Base-by-base conservation (phyloP, 2,113 vertebrate genomes). In the Ondatra zibethicus region DNA sequence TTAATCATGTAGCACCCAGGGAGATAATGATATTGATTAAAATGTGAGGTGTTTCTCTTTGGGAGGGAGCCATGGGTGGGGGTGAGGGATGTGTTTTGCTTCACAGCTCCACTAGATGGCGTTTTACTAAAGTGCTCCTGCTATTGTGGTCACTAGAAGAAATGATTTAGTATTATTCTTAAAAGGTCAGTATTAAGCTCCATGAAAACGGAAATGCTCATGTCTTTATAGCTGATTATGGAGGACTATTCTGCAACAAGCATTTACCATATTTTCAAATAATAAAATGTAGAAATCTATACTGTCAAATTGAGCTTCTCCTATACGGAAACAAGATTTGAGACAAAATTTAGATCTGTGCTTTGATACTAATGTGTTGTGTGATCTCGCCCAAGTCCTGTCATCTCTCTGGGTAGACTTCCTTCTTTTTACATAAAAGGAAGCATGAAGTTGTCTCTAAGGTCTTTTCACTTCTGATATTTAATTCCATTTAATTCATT, bases 11-110 rank as follows among this genome's bases (percentile, higher is more conserved):
- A 73, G 29, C 72, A 52, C 92, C 95, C 36, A 77, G 90, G 80
- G 72, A 96, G 96, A 91, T 93, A 93, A 97, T 96, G 92, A 93
- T 97, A 97, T 95, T 96, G 96, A 97, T 97, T 96, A 97, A 96
- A 95, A 95, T 95, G 91, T n/a, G 70, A 97, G 68, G 81, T 89
- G 12, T 73, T 90, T 82, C 52, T 39, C 50, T 92, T 92, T 45
- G 55, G 77, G 85, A 93, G 45, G 84, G 75, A 25, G 68, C 4
- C 4, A 14, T 5, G 0, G 3, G 31, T 58, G 63, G 29, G 27
- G 63, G 29, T 4, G 39, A 21, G 47, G 50, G 36, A 25, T 31
- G 17, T 65, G 85, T 78, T 52, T 73, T 90, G 33, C 11, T 80
- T 65, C 39, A 39, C 52, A 63, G 9, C 3, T 63, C 96, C 95